Percentiles rank a stretch among this genome's conserved stretches.
phyloP scores from a whole-genome alignment of 2,888 invertebrate genomes.

The Plutella xylostella region DNA sequence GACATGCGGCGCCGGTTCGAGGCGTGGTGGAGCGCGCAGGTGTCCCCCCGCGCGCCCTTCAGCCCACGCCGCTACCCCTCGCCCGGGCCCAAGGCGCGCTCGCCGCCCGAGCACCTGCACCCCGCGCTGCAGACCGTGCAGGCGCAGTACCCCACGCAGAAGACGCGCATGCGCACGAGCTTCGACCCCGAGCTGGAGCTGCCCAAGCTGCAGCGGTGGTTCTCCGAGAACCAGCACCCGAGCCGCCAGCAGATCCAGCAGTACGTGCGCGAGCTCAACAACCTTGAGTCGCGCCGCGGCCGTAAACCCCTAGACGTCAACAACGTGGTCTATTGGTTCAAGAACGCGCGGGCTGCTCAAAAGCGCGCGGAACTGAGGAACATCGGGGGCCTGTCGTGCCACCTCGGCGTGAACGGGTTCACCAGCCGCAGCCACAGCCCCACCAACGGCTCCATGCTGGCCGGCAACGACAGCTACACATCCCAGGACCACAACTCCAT shows the following conservation, averaged over 20 bases:
- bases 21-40: constrained; percentile 88
- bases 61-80: constrained; percentile 61
- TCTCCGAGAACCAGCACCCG: constrained; percentile 97
- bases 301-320: constrained; percentile 95
- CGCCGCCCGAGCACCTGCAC: constrained; percentile 72
- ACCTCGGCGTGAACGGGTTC: constrained; percentile 73
- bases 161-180: constrained; percentile 95
- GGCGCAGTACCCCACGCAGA: constrained; percentile 83
- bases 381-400: constrained; percentile 70
- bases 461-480: constrained; percentile 71
- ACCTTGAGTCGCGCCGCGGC: constrained; percentile 90
- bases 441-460: constrained; percentile 72
- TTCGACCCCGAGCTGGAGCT: constrained; percentile 97
- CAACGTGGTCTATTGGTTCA: constrained; percentile 98
- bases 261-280: constrained; percentile 94
- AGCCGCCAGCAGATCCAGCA: constrained; percentile 96
- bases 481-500: constrained; percentile 69
- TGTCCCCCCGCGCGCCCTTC: constrained; percentile 71
- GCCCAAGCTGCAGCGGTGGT: constrained; percentile 97
- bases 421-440: constrained; percentile 74
- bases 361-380: constrained; percentile 88
- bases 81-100: constrained; percentile 64
- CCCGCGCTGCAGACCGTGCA: constrained; percentile 83
- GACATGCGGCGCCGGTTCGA: constrained; percentile 91
- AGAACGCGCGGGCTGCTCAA: constrained; percentile 96